Percentiles rank a stretch among this genome's conserved stretches.
These are phyloP conservation scores for Patella vulgata DNA, from an alignment of 1,140 invertebrate genomes.

Conservation along the genomic window DNA sequence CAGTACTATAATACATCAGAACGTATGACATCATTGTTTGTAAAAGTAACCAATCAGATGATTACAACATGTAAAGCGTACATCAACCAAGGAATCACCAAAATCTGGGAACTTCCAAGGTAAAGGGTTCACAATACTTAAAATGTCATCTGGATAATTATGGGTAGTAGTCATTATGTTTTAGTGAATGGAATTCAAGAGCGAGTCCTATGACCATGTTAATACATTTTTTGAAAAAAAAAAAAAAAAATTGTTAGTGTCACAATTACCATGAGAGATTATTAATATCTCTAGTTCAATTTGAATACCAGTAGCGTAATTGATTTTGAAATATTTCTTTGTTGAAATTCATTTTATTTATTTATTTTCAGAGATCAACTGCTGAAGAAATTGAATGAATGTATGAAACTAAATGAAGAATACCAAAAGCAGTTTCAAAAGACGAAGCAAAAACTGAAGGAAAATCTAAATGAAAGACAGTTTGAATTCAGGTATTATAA, in stretches of 20 bases:
- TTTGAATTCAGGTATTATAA: constrained; percentile 80
- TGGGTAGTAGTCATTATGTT: too few species aligned
- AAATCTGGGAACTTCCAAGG: constrained; percentile 90
- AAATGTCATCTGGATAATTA: too few species aligned
- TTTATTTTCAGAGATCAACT: constrained; percentile 49
- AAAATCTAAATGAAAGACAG: constrained; percentile 74
- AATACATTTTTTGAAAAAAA: too few species aligned
- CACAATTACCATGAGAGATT: too few species aligned
- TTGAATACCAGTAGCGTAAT: too few species aligned
- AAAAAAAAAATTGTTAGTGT: too few species aligned
- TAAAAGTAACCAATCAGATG: constrained; percentile 93
- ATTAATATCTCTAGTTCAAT: too few species aligned
- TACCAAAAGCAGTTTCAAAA: constrained; percentile 70
- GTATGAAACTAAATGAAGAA: constrained; percentile 86
- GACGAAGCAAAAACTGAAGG: constrained; percentile 68
- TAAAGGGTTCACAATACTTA: too few species aligned
- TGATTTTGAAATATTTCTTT: too few species aligned
- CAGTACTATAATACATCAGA: constrained; percentile 69
- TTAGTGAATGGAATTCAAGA: too few species aligned
- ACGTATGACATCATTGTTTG: constrained; percentile 68
- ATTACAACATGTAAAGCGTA: constrained; percentile 94
- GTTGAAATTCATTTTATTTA: too few species aligned
- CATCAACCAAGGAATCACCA: constrained; percentile 84
- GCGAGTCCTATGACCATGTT: too few species aligned
- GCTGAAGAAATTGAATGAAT: constrained; percentile 81